These are phyloP conservation scores for Cheilosia soror DNA, from an alignment of 2,888 invertebrate species.

Conservation along the genomic window DNA sequence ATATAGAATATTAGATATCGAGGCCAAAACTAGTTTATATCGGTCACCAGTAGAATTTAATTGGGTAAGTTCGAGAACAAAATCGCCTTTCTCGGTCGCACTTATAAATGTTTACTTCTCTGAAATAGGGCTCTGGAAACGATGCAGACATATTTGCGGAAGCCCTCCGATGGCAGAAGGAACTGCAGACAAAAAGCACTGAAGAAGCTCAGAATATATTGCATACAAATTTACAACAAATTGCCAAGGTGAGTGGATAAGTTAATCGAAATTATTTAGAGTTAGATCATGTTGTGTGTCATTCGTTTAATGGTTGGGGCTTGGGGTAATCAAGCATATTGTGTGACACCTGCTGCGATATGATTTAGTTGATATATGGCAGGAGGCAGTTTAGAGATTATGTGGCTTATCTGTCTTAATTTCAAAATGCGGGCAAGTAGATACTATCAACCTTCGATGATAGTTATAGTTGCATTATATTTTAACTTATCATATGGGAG, in stretches of 20 bases:
- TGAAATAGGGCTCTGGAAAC: constrained; percentile 83
- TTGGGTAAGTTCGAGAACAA: constrained; percentile 80
- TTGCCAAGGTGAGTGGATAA: constrained; percentile 88
- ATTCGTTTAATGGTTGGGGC: not conserved
- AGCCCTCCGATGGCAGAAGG: constrained; percentile 88
- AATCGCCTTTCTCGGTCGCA: not conserved
- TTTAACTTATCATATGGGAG: too few relatives aligned
- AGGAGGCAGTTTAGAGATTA: not conserved
- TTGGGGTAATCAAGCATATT: not conserved
- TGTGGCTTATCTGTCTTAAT: not conserved
- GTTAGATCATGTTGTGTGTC: not conserved
- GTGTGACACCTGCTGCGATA: not conserved
- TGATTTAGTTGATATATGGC: not conserved
- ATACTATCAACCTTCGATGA: too few relatives aligned
- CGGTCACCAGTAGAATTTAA: constrained; percentile 82
- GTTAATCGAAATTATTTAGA: not conserved
- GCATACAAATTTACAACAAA: constrained; percentile 91
- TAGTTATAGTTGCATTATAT: too few relatives aligned
- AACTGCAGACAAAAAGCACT: constrained; percentile 89
- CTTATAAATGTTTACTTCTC: constrained; percentile 2
- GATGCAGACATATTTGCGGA: constrained; percentile 88
- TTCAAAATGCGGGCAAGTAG: too few relatives aligned
- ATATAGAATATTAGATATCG: constrained; percentile 82
- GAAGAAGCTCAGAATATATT: constrained; percentile 90
- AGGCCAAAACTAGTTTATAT: constrained; percentile 82